A percentile compares a stretch with the other conserved stretches of the same genome.
Conservation (phyloP, 2,797 vertebrate species). For the Chaenodraco wilsoni region DNA sequence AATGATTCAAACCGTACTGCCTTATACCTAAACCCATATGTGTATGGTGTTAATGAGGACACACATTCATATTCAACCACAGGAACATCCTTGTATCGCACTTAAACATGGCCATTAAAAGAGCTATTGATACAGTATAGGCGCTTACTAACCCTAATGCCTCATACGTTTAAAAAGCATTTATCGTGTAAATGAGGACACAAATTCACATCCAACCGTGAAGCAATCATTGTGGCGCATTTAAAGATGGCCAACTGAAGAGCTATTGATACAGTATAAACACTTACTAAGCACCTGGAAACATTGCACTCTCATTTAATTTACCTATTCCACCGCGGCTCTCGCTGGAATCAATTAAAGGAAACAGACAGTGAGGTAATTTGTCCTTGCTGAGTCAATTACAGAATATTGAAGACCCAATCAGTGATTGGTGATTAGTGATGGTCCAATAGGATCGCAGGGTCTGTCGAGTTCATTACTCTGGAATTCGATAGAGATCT, state of each 20-base stretch:
- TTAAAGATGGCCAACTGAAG: constrained; percentile 39
- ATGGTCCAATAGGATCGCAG: constrained; percentile 62
- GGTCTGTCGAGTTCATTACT: constrained; percentile 77
- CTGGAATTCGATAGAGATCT: constrained; percentile 68
- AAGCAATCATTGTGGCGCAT: constrained; percentile 52
- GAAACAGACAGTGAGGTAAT: constrained; percentile 59
- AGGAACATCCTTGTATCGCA: too few relatives aligned
- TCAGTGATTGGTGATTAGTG: constrained; percentile 73
- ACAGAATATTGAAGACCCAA: constrained; percentile 63
- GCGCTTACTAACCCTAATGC: constrained; percentile 6
- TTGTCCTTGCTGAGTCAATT: constrained; percentile 69
- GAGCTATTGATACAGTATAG: too few relatives aligned
- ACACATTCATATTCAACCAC: too few relatives aligned
- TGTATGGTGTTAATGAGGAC: too few relatives aligned
- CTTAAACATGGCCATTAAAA: too few relatives aligned
- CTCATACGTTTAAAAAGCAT: constrained; percentile 41
- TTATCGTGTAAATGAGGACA: constrained; percentile 67
- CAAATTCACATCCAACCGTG: constrained; percentile 54
- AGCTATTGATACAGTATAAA: constrained; percentile 54
- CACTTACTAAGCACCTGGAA: constrained; percentile 58
- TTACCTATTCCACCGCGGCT: constrained; percentile 43
- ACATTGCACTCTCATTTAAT: constrained; percentile 56
- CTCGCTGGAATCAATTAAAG: constrained; percentile 67
- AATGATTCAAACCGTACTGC: too few relatives aligned
- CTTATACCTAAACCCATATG: too few relatives aligned